Percentiles rank a stretch among this genome's conserved stretches.
These are phyloP conservation scores for Otolemur garnettii DNA, from an alignment of 2,113 vertebrate genomes.

Conservation along the genomic window DNA sequence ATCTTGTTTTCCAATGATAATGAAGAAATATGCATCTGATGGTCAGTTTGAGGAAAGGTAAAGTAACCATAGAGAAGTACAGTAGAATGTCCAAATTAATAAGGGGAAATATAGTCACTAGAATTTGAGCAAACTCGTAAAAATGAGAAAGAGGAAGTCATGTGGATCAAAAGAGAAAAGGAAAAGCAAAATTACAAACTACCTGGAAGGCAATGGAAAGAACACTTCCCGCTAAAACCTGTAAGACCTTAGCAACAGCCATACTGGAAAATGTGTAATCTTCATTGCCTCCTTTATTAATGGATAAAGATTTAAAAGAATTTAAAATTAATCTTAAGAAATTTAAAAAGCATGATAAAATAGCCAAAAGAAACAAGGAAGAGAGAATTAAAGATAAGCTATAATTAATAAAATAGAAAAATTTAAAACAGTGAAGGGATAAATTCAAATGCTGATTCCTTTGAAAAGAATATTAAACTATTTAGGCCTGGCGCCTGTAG, in stretches of 20 bases:
- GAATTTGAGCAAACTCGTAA: not conserved
- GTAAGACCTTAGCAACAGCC: not conserved
- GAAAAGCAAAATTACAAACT: not conserved
- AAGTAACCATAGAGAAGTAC: not conserved
- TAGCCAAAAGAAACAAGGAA: not conserved
- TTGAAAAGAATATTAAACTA: constrained; percentile 13
- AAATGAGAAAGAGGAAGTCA: not conserved
- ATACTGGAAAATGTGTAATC: not conserved
- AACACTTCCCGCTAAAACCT: not conserved
- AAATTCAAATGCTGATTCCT: not conserved
- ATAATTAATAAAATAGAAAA: not conserved
- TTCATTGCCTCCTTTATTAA: not conserved
- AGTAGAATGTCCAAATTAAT: not conserved
- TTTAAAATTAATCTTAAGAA: not conserved
- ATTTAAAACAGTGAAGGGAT: not conserved
- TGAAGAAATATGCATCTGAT: not conserved
- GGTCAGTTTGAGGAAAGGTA: not conserved
- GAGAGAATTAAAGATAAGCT: not conserved
- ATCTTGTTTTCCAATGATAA: not conserved
- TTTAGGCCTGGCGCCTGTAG: not conserved
- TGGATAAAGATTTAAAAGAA: not conserved
- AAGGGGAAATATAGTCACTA: not conserved
- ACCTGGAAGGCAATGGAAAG: not conserved
- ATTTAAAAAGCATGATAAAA: not conserved
- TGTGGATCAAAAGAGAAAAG: not conserved